Evolutionary conservation across 64 coral and sea anemone genomes (phyloP).

Genomic region (Orbicella faveolata): DNA sequence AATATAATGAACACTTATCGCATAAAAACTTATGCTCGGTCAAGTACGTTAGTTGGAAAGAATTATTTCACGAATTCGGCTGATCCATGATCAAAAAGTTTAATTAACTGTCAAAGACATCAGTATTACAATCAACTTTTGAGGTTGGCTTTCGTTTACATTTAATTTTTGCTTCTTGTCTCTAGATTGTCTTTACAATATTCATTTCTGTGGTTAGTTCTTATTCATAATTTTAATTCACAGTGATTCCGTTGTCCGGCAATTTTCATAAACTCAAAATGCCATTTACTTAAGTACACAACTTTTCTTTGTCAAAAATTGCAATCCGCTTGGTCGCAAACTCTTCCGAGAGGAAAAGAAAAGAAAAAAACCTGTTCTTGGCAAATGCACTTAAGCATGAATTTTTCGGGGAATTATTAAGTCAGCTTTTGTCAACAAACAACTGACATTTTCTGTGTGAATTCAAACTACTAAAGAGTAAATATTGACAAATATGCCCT

Average conservation of each 20-base stretch:
- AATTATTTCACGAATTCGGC: no score
- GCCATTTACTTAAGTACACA: not conserved
- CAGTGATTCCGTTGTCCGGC: not conserved
- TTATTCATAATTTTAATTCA: not conserved
- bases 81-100: no score
- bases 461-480: not conserved
- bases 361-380: not conserved
- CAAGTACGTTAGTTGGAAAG: not conserved
- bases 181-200: not conserved
- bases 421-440: constrained; percentile 1
- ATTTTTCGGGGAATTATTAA: constrained; percentile 1
- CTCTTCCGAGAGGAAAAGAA: not conserved
- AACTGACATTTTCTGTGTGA: constrained; percentile 15
- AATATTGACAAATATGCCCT: not conserved
- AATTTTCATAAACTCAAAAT: not conserved
- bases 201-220: not conserved
- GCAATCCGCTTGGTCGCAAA: not conserved
- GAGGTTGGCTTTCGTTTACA: no score
- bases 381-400: not conserved
- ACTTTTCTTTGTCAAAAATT: not conserved
- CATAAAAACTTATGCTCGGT: not conserved
- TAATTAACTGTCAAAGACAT: no score
- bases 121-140: no score
- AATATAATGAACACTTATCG: not conserved
- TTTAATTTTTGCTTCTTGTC: not conserved